Base-by-base conservation (phyloP, 2,797 vertebrate species). In the Labeo calbasu region DNA sequence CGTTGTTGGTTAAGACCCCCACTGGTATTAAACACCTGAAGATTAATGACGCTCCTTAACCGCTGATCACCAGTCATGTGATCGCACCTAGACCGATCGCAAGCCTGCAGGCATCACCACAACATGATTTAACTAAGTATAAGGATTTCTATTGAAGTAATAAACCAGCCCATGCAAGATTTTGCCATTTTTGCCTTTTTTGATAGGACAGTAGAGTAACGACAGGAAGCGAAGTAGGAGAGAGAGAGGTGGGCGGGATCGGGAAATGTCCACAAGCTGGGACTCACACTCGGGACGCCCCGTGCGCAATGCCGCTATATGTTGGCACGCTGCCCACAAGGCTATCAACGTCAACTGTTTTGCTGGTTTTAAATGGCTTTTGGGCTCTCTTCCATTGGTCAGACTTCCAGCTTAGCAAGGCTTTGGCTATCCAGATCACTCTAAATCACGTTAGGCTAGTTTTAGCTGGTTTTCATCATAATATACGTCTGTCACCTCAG, bases 1-100 rank as follows among this genome's bases (percentile, higher is more conserved):
- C 69, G 77, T 85, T 84, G 63, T 84, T 79, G 61, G 46, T 78
- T 69, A 71, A 83, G 84, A 77, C 76, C 86, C 83, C 83, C 66
- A 71, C 69, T 85, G 82, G 81, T 91, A 85, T 89, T 89, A 87
- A 92, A 90, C 88, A 87, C 82, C 86, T 91, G 80, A 65, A 90
- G 88, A 92, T 91, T 88, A 92, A 92, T 91, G 57, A 61, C 43
- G 63, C 81, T 87, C 84, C 66, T 88, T 48, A 66, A 48, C 53
- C 66, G 6, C 59, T 79, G 65, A 40, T 43, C 83, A 73, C 68
- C 36, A 36, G 55, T 61, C 84, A 83, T 66, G 77, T 53, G 28
- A 69, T 76, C 79, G 76, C 70, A 32, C 23, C 69, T 32, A 51
- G n/a, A 78, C 51, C 3, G 19, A 84, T 13, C 36, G 1, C 40